Conservation (phyloP, 2,797 vertebrate genomes). For the Lacerta viridis region DNA sequence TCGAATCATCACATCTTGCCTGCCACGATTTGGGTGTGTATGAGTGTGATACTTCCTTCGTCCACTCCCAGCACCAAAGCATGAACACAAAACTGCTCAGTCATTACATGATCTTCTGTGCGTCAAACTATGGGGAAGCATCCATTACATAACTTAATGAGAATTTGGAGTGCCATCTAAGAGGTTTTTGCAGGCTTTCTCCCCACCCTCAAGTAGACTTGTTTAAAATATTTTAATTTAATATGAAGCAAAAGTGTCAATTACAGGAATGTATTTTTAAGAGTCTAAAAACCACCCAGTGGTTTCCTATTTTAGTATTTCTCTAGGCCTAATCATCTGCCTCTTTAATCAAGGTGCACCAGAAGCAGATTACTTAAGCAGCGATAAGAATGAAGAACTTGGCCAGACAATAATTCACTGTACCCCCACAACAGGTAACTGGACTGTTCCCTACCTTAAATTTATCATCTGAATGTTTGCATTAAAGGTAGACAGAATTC, state of each 20-base stretch:
- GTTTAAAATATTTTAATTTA: neutral
- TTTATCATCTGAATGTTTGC: slow-evolving; percentile 34
- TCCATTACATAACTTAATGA: neutral
- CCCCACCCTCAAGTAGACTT: neutral
- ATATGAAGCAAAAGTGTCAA: neutral
- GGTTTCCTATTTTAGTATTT: slow-evolving; percentile 40
- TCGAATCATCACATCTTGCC: neutral
- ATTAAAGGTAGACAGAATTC: slow-evolving; percentile 40
- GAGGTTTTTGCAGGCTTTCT: neutral
- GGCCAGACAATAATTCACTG: slow-evolving; percentile 92
- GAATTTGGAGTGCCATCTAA: neutral
- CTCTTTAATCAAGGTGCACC: slow-evolving; percentile 58
- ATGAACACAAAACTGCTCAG: neutral
- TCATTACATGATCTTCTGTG: neutral
- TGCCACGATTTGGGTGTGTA: neutral
- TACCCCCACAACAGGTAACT: slow-evolving; percentile 92
- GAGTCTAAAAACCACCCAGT: neutral
- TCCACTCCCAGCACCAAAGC: neutral
- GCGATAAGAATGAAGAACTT: slow-evolving; percentile 85
- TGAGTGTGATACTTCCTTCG: neutral
- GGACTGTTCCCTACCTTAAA: neutral
- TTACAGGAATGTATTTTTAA: neutral
- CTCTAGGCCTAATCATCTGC: neutral
- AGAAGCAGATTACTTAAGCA: slow-evolving; percentile 71
- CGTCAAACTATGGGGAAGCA: neutral